Percentiles rank a stretch among this genome's conserved stretches.
These are phyloP conservation scores for Bradypodion ventrale DNA, from an alignment of 2,797 vertebrate species.

Conservation along the genomic window DNA sequence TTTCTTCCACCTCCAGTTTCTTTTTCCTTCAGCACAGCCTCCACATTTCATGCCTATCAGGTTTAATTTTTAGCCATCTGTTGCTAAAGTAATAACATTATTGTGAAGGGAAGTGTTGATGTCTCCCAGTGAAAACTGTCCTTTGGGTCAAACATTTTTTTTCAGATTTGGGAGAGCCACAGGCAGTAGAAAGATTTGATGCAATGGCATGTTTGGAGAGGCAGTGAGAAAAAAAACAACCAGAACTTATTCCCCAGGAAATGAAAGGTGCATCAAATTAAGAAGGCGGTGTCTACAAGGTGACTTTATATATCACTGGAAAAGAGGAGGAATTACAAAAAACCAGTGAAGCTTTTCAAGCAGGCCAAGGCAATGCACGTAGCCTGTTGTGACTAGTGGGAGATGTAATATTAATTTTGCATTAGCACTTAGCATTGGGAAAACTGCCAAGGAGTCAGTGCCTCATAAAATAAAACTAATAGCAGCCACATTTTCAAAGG, in stretches of 20 bases:
- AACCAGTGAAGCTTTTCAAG: conserved; percentile 30
- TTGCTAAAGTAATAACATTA: conserved; percentile 16
- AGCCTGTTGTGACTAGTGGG: conserved; percentile 9
- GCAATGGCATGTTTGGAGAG: not conserved
- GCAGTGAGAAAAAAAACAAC: not conserved
- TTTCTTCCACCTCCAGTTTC: conserved; percentile 15
- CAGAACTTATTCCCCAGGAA: not conserved
- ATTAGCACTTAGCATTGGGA: conserved; percentile 13
- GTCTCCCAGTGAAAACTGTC: not conserved
- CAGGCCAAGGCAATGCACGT: conserved; percentile 4
- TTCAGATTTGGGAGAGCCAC: conserved; percentile 23
- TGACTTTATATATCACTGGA: conserved; percentile 30
- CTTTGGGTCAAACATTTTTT: not conserved
- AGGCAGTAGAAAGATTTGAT: conserved; percentile 1
- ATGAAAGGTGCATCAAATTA: not conserved
- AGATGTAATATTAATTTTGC: conserved; percentile 40
- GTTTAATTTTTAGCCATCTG: conserved; percentile 39
- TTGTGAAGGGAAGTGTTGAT: conserved; percentile 34
- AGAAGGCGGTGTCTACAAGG: conserved; percentile 19
- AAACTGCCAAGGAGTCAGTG: conserved; percentile 36
- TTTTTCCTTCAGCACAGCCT: conserved; percentile 1
- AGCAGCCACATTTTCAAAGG: not conserved
- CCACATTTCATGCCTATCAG: not conserved
- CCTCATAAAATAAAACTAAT: conserved; percentile 12
- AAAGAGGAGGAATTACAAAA: conserved; percentile 36